Evolutionary conservation across 1,140 invertebrate species (phyloP), one percentile per base, ranked within the genome.

Genomic region (Sweltsa coloradensis): DNA sequence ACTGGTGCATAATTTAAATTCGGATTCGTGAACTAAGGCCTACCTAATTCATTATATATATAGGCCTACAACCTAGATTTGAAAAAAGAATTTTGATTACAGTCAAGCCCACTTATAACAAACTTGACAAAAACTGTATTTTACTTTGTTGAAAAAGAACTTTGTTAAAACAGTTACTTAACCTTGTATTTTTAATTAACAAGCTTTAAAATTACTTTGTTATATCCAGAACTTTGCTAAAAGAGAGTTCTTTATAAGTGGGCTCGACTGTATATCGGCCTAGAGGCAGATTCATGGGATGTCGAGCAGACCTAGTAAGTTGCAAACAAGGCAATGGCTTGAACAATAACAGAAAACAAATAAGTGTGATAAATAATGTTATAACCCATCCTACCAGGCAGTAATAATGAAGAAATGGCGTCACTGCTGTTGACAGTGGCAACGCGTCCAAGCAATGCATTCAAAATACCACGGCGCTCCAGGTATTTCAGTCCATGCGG

Each of bases 401-500:
- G 64, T 5, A 85, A 56, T 14, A 85, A 59, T 7, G 64, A 63
- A 7, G 69, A 69, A 7, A 85, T 47, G 5, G 78, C 75, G 63
- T 81, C 75, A n/a, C n/a, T n/a, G 34, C 75, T 69, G 16, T 73
- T 60, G 1, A 77, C 61, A 5, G 63, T 60, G 39, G 60, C 61
- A 53, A 89, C 71, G 50, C 77, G 68, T 4, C 67, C 59, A 45
- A 76, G 70, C 27, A 89, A 64, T 48, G 72, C 72, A 31, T 69
- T 63, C 1, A 89, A 65, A 5, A 82, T 68, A 3, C 73, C 74
- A 45, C 77, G 70, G 25, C 76, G 60, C 26, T 86, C 77, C 46
- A 90, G 67, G 60, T 76, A 89, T 37, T 69, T 62, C 1, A 85
- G 70, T 1, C 86, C 85, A 56, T 87, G 75, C 40, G 79, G 67